phyloP scores from a whole-genome alignment of 2,797 vertebrate species.

The Remorina albescens region DNA sequence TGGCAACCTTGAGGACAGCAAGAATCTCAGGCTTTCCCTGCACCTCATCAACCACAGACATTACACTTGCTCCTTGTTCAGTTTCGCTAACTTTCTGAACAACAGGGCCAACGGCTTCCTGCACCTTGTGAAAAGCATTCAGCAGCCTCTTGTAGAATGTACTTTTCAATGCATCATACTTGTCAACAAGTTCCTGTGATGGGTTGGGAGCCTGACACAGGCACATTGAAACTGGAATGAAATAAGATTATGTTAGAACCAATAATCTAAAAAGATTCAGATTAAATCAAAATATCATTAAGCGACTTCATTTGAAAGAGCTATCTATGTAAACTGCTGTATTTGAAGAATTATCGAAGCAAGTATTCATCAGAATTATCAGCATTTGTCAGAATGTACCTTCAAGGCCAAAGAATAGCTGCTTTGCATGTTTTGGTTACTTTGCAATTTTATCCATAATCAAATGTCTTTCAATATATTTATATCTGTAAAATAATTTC shows the following conservation, averaged over 20 bases:
- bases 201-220: conserved; percentile 65
- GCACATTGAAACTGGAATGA: conserved; percentile 80
- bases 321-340: background rate
- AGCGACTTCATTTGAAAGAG: background rate
- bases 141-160: conserved; percentile 70
- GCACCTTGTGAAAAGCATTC: conserved; percentile 18
- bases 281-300: background rate
- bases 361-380: background rate
- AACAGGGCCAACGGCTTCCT: background rate
- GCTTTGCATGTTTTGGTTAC: background rate
- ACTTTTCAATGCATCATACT: conserved; percentile 65
- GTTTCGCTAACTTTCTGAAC: rapidly evolving
- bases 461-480: background rate
- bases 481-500: background rate
- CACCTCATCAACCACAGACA: background rate
- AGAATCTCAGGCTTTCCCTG: conserved; percentile 47
- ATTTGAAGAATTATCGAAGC: background rate
- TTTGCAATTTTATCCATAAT: background rate
- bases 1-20: conserved; percentile 36
- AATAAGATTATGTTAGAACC: conserved; percentile 13
- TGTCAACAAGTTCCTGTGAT: conserved; percentile 73
- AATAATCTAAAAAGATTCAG: background rate
- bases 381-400: background rate
- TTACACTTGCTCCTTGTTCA: too few relatives aligned
- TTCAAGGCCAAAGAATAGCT: conserved; percentile 9